A percentile compares a stretch with the other conserved stretches of the same genome.
Conservation (phyloP, 2,113 vertebrate genomes). For the Macaca mulatta region DNA sequence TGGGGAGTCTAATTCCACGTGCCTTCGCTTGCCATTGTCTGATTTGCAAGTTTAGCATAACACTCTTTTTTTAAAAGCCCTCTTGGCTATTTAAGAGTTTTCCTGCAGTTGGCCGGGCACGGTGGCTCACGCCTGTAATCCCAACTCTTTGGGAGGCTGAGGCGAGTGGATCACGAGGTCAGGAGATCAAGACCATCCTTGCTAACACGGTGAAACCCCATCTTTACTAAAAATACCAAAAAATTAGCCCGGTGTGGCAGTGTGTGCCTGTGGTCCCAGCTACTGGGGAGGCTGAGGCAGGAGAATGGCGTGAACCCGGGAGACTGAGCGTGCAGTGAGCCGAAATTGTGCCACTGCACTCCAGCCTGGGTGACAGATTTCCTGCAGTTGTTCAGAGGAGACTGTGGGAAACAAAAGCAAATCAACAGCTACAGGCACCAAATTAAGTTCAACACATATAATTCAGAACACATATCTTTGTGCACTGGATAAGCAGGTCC, state of each 20-base stretch:
- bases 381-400: background rate
- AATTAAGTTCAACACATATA: background rate
- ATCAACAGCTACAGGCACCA: background rate
- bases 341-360: too few relatives aligned
- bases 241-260: too few relatives aligned
- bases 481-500: background rate
- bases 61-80: background rate
- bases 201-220: too few relatives aligned
- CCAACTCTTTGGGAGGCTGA: too few relatives aligned
- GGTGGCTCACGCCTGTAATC: too few relatives aligned
- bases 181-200: too few relatives aligned
- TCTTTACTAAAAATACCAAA: too few relatives aligned
- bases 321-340: too few relatives aligned
- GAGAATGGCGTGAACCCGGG: too few relatives aligned
- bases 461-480: background rate
- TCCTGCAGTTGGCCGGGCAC: background rate
- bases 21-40: background rate
- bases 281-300: too few relatives aligned
- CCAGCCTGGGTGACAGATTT: background rate
- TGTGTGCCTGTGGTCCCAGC: too few relatives aligned
- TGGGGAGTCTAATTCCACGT: background rate
- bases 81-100: slow-evolving; percentile 7
- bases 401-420: background rate
- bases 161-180: too few relatives aligned
- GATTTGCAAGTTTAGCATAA: background rate